Conservation (phyloP, 2,113 vertebrate genomes). For the Cinclus mexicanus region DNA sequence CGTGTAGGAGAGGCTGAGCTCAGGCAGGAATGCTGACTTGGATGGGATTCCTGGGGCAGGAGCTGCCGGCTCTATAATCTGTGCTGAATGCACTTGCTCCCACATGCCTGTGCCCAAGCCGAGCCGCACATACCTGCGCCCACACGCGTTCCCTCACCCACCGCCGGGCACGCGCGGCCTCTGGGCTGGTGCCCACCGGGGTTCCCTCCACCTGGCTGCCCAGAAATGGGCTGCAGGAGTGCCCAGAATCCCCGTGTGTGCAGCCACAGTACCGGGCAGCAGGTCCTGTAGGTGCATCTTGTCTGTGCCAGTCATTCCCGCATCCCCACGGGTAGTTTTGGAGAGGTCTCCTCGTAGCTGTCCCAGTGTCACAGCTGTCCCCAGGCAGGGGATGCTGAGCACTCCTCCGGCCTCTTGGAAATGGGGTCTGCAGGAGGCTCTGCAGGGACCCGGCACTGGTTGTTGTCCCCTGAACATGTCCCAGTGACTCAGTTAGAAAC, state of each 20-base stretch:
- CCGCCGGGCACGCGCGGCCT: neutral
- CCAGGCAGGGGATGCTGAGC: neutral
- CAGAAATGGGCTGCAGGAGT: fast-evolving
- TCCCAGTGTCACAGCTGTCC: neutral
- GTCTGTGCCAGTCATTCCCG: neutral
- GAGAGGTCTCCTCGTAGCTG: neutral
- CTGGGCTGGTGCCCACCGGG: neutral
- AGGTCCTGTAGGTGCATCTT: neutral
- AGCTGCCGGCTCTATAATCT: constrained; percentile 56
- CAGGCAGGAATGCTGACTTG: constrained; percentile 52
- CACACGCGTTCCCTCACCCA: neutral
- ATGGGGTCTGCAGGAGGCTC: neutral
- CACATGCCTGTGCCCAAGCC: constrained; percentile 4
- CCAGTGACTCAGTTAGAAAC: fast-evolving
- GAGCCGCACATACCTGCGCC: neutral
- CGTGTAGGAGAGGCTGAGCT: constrained; percentile 40
- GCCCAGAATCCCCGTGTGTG: neutral
- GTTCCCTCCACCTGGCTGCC: neutral
- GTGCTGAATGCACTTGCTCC: constrained; percentile 44
- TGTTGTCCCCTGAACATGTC: fast-evolving
- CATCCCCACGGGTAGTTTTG: fast-evolving
- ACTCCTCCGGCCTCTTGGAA: neutral
- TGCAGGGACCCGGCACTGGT: fast-evolving
- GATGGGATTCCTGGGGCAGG: constrained; percentile 51
- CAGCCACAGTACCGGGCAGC: fast-evolving